phyloP scores from a whole-genome alignment of 92 coral and sea anemone genomes.

The Umimayanthus chanpuru region DNA sequence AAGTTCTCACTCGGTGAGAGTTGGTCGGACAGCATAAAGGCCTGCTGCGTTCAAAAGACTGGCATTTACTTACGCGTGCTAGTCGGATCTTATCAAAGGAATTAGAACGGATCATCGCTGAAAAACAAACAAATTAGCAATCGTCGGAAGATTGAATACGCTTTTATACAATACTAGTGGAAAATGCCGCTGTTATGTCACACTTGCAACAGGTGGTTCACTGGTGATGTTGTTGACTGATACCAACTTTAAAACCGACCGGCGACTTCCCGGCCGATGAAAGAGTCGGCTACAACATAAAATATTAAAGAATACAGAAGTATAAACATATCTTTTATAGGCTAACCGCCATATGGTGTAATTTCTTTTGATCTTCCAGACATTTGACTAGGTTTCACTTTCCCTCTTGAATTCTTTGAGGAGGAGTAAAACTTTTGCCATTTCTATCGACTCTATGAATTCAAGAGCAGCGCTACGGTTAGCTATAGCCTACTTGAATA shows the following conservation, averaged over 20 bases:
- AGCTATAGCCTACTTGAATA: no score
- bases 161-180: background rate
- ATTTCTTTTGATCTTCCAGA: no score
- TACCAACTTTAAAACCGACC: background rate
- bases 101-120: background rate
- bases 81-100: conserved; percentile 26
- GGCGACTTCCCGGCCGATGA: background rate
- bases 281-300: no score
- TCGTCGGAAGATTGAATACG: background rate
- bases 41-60: conserved; percentile 6
- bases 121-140: background rate
- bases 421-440: no score
- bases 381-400: background rate
- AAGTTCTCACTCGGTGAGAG: background rate
- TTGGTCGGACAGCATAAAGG: background rate
- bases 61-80: background rate
- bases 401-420: no score
- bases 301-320: no score
- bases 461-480: no score
- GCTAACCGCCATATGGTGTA: background rate
- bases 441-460: no score
- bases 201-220: background rate
- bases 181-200: conserved; percentile 4
- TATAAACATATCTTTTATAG: no score
- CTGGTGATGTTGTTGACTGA: background rate